Percentiles rank a stretch among this genome's conserved stretches.
These are phyloP conservation scores for Antennarius maculatus DNA, from an alignment of 2,797 vertebrate genomes.

Conservation along the genomic window DNA sequence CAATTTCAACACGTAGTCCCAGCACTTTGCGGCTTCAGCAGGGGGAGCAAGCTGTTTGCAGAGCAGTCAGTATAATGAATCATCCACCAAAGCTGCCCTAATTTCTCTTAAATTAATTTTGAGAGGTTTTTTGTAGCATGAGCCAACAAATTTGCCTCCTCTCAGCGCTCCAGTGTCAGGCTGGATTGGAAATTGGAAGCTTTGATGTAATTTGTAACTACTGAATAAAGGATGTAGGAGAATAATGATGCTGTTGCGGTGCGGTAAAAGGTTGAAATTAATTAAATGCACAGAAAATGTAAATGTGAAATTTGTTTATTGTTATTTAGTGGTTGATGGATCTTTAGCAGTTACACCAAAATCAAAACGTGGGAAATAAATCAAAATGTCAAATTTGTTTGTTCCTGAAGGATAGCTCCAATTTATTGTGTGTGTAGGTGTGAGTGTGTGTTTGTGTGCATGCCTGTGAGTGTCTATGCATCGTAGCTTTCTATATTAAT, in stretches of 20 bases:
- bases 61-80: conserved; percentile 43
- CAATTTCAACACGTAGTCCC: conserved; percentile 23
- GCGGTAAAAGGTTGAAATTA: conserved; percentile 23
- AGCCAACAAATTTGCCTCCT: conserved; percentile 54
- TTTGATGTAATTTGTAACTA: conserved; percentile 49
- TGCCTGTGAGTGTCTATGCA: conserved; percentile 14
- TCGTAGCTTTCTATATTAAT: conserved; percentile 12
- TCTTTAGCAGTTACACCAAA: conserved; percentile 16
- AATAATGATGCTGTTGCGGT: conserved; percentile 24
- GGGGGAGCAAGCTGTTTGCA: conserved; percentile 29
- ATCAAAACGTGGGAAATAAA: background rate
- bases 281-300: background rate
- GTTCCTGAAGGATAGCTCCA: background rate
- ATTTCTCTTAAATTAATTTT: conserved; percentile 63
- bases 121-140: conserved; percentile 47
- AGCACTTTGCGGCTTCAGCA: conserved; percentile 25
- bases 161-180: conserved; percentile 40
- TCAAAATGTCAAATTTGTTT: background rate
- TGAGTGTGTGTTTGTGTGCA: conserved; percentile 1
- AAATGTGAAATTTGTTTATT: conserved; percentile 21
- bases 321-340: conserved; percentile 10
- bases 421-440: too few species aligned
- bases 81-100: conserved; percentile 51
- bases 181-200: conserved; percentile 35
- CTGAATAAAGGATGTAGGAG: conserved; percentile 11